These are phyloP conservation scores for Halichondria panicea DNA, from an alignment of 37 sponge, comb jelly and placozoan genomes.

Conservation along the genomic window DNA sequence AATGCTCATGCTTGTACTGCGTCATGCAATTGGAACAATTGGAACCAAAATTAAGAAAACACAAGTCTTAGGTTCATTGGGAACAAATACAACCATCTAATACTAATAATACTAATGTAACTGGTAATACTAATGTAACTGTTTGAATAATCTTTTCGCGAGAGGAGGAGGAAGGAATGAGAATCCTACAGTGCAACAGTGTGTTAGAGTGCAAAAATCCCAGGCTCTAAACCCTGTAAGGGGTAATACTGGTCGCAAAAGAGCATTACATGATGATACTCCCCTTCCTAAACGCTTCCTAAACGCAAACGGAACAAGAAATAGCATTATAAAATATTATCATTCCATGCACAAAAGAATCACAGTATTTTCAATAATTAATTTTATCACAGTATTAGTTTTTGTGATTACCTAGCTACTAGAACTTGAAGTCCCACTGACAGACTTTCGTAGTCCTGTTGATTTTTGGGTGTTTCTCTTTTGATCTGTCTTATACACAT, in stretches of 20 bases:
- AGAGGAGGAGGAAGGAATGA: conserved; percentile 37
- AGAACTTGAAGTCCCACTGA: not conserved
- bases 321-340: not conserved
- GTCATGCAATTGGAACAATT: no score
- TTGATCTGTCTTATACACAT: conserved; percentile 8
- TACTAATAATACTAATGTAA: no score
- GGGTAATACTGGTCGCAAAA: conserved; percentile 29
- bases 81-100: no score
- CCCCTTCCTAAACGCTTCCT: not conserved
- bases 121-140: no score
- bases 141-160: no score
- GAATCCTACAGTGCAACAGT: conserved; percentile 33
- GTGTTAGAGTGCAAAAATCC: conserved; percentile 29
- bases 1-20: no score
- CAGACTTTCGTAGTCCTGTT: conserved; percentile 22
- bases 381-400: not conserved
- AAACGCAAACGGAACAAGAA: conserved; percentile 6
- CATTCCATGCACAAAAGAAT: not conserved
- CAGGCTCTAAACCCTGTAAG: conserved; percentile 12
- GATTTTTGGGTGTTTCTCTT: conserved; percentile 25
- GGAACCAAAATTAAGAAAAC: no score
- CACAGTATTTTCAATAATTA: not conserved
- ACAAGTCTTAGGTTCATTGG: no score
- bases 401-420: not conserved
- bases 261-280: not conserved